phyloP scores from a whole-genome alignment of 2,888 invertebrate genomes.

The Phyto melanocephala region DNA sequence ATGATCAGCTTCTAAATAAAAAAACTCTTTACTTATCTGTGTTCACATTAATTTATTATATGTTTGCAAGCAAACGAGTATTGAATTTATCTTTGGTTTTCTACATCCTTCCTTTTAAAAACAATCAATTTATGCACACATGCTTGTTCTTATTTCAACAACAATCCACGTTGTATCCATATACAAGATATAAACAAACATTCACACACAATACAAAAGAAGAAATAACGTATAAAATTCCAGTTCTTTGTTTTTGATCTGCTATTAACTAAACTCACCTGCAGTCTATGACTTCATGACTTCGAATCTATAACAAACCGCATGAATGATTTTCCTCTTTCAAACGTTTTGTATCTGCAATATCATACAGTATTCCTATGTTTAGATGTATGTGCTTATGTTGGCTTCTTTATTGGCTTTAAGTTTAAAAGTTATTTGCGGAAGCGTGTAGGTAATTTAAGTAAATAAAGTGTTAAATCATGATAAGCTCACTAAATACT shows the following conservation, averaged over 20 bases:
- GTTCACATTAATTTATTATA: too few species aligned
- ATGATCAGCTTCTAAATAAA: too few species aligned
- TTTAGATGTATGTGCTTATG: neutral
- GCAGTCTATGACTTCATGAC: constrained; percentile 40
- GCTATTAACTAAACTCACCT: constrained; percentile 51
- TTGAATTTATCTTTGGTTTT: neutral
- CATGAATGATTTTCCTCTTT: constrained; percentile 34
- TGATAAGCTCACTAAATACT: constrained; percentile 19
- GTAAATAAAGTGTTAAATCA: constrained; percentile 52
- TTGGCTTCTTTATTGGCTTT: constrained; percentile 4
- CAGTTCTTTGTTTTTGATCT: constrained; percentile 40
- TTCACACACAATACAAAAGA: neutral
- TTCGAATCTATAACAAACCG: constrained; percentile 32
- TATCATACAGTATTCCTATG: constrained; percentile 25
- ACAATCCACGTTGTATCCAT: neutral
- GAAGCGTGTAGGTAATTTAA: constrained; percentile 36
- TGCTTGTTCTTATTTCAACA: neutral
- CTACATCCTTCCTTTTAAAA: neutral
- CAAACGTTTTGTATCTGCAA: constrained; percentile 12
- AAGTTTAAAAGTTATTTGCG: constrained; percentile 27
- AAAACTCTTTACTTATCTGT: too few species aligned
- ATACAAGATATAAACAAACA: too few species aligned
- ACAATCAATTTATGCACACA: neutral
- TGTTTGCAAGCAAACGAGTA: neutral
- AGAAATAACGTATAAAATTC: constrained; percentile 1